Base-by-base conservation (phyloP, 35 echinoderm and acorn worm species). In the Apostichopus parvimensis region DNA sequence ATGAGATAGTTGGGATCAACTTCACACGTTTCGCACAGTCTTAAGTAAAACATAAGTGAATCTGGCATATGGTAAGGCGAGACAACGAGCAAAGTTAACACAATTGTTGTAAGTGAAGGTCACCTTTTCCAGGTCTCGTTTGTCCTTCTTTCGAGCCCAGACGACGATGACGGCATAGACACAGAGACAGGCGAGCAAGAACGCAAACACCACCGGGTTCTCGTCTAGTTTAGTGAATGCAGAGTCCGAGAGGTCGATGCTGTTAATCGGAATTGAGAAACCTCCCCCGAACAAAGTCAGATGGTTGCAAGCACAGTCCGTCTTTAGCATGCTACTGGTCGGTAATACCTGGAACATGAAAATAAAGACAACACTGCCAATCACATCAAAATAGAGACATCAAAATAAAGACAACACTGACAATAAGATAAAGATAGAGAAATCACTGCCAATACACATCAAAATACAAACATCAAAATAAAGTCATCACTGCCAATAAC, bases 171-270 rank as follows among this genome's bases (percentile, higher is more conserved):
- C 72, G 52, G 94, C 60, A 54, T 99, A 99, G 80, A 95, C 68
- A n/a, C 87, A 94, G 73, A 96, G 87, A 84, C 97, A 99, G 64
- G 88, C 91, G 4, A 95, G 61, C 93, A 99, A 90, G 93, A 99
- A 99, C 5, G 88, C 79, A 89, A 99, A 99, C 18, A 96, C 97
- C 12, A 99, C 95, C 0, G 97, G 97, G 73, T 99, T 99, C 62
- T 99, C 97, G 45, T 99, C 87, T 5, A 99, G 93, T 62, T 96
- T 99, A 61, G 95, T 91, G 89, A 99, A 99, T 18, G 97, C 95
- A 7, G 97, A 99, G 53, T 94, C 81, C 1, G 91, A 90, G 11
- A 99, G 88, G 86, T 99, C 93, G 12, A 99, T 94, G 8, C 73
- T 77, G 24, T 99, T 99, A 20, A 99, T 99, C 28, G 97, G 97